Percentiles rank a stretch among this genome's conserved stretches.
Conservation (phyloP, 2,888 invertebrate genomes). For the Loripinus fragilis region DNA sequence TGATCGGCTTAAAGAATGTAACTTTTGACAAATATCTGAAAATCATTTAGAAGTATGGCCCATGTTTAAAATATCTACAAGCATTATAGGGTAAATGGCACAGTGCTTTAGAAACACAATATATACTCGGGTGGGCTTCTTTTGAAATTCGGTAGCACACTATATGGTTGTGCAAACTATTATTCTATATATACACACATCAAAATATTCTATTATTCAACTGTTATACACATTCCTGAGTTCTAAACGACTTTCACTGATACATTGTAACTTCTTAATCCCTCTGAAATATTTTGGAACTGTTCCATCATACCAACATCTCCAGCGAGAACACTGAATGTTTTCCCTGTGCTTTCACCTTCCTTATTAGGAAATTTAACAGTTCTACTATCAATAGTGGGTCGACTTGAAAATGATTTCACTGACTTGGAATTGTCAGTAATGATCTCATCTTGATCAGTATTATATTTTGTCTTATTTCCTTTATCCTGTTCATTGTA, state of each 20-base stretch:
- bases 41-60: no score
- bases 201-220: no score
- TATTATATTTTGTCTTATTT: neutral
- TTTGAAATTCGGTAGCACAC: no score
- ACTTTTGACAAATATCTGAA: no score
- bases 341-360: neutral
- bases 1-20: no score
- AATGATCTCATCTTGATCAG: neutral
- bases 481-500: neutral
- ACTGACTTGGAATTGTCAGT: neutral
- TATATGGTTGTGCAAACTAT: no score
- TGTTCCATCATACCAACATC: slow-evolving; percentile 15
- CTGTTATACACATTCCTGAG: no score
- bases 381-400: slow-evolving; percentile 3
- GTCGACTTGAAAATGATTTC: neutral
- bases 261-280: neutral
- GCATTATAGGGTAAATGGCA: no score
- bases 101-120: no score
- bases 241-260: neutral
- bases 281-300: neutral
- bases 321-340: slow-evolving; percentile 6
- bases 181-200: no score
- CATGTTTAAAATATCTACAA: no score
- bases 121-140: no score
- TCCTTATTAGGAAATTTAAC: neutral